Conservation (phyloP, 2,888 invertebrate genomes). For the Eubasilissa splendida region DNA sequence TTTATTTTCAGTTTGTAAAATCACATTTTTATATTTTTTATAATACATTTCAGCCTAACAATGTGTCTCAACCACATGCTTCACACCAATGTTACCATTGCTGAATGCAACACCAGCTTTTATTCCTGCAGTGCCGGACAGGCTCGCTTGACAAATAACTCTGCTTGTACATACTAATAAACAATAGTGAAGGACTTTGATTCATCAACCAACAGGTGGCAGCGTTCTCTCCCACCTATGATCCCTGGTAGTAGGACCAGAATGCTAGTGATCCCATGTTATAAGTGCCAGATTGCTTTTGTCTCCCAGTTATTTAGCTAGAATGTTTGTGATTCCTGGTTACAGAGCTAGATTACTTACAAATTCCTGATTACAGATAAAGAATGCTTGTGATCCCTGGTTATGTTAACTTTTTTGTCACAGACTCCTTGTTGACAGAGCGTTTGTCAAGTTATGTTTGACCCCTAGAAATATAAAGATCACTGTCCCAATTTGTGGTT, state of each 20-base stretch:
- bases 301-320: background rate
- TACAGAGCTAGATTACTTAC: background rate
- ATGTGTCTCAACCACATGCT: conserved; percentile 11
- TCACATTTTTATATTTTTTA: background rate
- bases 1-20: too few relatives aligned
- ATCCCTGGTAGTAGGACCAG: background rate
- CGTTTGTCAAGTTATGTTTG: conserved; percentile 1
- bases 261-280: conserved; percentile 2
- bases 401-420: background rate
- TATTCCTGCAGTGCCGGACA: conserved; percentile 6
- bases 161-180: conserved; percentile 23
- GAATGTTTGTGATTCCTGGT: background rate
- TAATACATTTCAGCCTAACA: background rate
- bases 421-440: background rate
- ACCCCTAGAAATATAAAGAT: conserved; percentile 7
- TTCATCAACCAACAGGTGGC: conserved; percentile 2
- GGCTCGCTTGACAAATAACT: conserved; percentile 13
- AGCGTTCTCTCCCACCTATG: background rate
- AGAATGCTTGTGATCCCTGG: background rate
- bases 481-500: conserved; percentile 47
- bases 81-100: conserved; percentile 4
- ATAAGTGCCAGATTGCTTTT: background rate
- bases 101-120: conserved; percentile 27
- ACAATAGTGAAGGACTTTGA: conserved; percentile 12
- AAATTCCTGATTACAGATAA: conserved; percentile 5